Evolutionary conservation across 2,113 vertebrate genomes (phyloP).

Genomic region (Atrichornis clamosus): DNA sequence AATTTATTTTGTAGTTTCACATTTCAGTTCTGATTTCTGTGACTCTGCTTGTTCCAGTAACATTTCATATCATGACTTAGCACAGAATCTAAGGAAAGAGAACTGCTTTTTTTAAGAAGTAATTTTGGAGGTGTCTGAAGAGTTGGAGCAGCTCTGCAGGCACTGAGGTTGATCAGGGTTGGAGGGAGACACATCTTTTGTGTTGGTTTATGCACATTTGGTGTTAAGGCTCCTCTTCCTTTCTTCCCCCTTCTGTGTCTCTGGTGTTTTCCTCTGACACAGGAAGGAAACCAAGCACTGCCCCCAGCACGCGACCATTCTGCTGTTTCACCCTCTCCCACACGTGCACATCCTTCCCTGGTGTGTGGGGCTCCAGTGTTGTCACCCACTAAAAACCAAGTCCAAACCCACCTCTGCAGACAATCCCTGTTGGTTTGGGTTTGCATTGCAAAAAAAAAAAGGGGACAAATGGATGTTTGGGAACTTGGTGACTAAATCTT

Average conservation of each 20-base stretch:
- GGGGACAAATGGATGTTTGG: background rate
- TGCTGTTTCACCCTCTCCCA: background rate
- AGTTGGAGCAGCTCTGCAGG: background rate
- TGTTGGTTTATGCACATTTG: background rate
- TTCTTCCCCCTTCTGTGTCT: background rate
- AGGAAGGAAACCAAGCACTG: background rate
- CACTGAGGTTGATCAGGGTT: constrained; percentile 31
- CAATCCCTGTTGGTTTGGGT: background rate
- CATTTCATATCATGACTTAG: background rate
- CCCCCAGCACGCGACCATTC: background rate
- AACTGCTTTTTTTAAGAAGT: constrained; percentile 13
- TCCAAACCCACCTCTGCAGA: background rate
- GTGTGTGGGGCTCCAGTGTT: background rate
- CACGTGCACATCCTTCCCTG: background rate
- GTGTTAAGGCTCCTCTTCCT: constrained; percentile 16
- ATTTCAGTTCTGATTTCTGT: background rate
- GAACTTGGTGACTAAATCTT: background rate
- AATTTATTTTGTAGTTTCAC: background rate
- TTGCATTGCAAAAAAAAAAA: background rate
- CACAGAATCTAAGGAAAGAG: background rate
- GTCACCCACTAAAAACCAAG: background rate
- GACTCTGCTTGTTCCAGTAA: background rate
- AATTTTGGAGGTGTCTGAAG: background rate
- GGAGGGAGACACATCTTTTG: constrained; percentile 14
- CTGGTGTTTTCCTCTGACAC: background rate